Conservation (phyloP, 2,797 vertebrate species). For the Leptatherina wallacei region DNA sequence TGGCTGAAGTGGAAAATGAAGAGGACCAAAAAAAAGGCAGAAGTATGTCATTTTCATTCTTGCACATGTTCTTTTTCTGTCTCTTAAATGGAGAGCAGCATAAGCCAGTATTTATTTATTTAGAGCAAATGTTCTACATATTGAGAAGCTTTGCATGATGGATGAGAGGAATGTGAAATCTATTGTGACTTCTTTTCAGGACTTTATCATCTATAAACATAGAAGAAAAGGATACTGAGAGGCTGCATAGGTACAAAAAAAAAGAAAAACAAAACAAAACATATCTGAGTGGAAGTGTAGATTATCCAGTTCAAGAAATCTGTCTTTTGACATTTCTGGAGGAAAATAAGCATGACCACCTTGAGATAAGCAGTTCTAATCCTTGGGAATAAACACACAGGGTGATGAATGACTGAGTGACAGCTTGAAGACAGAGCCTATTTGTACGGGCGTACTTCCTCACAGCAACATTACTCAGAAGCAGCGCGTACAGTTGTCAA, state of each 20-base stretch:
- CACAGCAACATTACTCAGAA: slow-evolving; percentile 63
- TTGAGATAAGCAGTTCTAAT: slow-evolving; percentile 67
- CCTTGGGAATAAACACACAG: slow-evolving; percentile 52
- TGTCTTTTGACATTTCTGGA: slow-evolving; percentile 44
- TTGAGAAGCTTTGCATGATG: slow-evolving; percentile 46
- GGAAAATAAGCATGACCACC: slow-evolving; percentile 67
- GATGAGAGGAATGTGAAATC: slow-evolving; percentile 42
- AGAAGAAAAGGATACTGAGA: slow-evolving; percentile 3
- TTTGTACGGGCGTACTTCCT: slow-evolving; percentile 67
- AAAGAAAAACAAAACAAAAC: slow-evolving; percentile 7
- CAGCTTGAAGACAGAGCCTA: slow-evolving; percentile 60
- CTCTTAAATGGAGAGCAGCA: not conserved
- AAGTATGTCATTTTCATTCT: slow-evolving; percentile 30
- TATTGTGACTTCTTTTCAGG: slow-evolving; percentile 10
- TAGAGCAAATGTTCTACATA: slow-evolving; percentile 26
- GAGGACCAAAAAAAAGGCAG: slow-evolving; percentile 44
- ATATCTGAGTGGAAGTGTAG: slow-evolving; percentile 35
- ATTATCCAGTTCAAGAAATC: slow-evolving; percentile 40
- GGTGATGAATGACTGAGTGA: slow-evolving; percentile 70
- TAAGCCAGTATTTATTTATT: not conserved
- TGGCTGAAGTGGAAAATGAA: slow-evolving; percentile 62
- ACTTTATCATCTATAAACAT: slow-evolving; percentile 1
- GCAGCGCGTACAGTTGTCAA: slow-evolving; percentile 55
- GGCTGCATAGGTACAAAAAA: not conserved
- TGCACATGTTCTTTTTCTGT: not conserved